A percentile compares a stretch with the other conserved stretches of the same genome.
phyloP scores from a whole-genome alignment of 2,797 vertebrate species.

The Halcyon chelicuti region DNA sequence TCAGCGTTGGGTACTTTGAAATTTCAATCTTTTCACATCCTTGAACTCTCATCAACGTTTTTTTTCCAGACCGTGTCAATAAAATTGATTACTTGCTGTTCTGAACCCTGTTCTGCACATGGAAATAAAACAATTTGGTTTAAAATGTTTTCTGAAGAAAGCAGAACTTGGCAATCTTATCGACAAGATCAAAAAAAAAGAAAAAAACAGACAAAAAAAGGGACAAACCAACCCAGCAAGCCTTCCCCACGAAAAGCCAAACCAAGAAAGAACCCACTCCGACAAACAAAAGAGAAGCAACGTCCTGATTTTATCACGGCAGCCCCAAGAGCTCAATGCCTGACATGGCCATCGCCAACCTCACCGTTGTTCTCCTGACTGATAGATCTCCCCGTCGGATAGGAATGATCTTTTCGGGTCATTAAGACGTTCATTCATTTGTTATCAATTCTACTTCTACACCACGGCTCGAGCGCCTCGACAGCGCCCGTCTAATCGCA shows the following conservation, averaged over 20 bases:
- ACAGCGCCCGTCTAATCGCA: not conserved
- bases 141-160: constrained; percentile 71
- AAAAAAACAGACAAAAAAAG: not conserved
- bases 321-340: not conserved
- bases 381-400: constrained; percentile 16
- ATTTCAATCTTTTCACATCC: constrained; percentile 76
- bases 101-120: constrained; percentile 76
- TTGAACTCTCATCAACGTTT: constrained; percentile 74
- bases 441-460: constrained; percentile 18
- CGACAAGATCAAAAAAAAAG: constrained; percentile 6
- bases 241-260: not conserved
- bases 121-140: constrained; percentile 79
- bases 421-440: constrained; percentile 66
- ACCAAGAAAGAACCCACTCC: constrained; percentile 9
- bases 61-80: constrained; percentile 74
- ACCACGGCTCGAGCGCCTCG: not conserved
- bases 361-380: not conserved
- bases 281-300: constrained; percentile 32
- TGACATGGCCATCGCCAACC: constrained; percentile 3
- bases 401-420: constrained; percentile 37
- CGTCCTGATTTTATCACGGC: not conserved
- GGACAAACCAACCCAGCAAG: not conserved
- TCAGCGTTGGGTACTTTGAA: constrained; percentile 57
- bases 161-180: constrained; percentile 50
- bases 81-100: constrained; percentile 78